Conservation (phyloP, 2,113 vertebrate species). For the Rhizomys pruinosus region DNA sequence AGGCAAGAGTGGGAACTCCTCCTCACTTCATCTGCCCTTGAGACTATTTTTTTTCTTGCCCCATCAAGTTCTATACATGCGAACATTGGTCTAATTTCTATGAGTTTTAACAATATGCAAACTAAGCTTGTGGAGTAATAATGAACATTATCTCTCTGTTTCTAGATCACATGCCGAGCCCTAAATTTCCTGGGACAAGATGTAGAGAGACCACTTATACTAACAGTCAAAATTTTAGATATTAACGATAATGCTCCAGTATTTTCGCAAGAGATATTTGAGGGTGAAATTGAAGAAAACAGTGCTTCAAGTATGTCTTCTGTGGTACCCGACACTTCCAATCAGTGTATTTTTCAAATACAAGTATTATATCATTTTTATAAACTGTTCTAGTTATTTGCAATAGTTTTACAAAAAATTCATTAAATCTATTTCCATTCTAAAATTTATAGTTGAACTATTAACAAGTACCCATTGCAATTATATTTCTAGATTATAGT, state of each 20-base stretch:
- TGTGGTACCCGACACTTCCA: background rate
- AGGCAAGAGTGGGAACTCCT: background rate
- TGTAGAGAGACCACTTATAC: constrained; percentile 85
- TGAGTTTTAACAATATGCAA: background rate
- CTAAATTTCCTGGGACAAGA: constrained; percentile 78
- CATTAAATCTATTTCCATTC: background rate
- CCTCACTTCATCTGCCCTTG: background rate
- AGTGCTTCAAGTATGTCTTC: constrained; percentile 87
- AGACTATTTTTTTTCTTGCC: constrained; percentile 2
- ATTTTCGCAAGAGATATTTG: constrained; percentile 84
- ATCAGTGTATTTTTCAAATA: background rate
- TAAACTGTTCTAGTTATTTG: constrained; percentile 19
- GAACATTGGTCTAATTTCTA: background rate
- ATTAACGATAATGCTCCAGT: constrained; percentile 89
- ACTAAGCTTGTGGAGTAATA: background rate
- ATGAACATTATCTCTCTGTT: constrained; percentile 62
- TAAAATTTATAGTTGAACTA: background rate
- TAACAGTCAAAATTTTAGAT: constrained; percentile 88
- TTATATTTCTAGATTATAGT: background rate
- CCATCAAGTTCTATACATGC: background rate
- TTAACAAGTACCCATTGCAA: background rate
- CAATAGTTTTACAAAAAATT: constrained; percentile 5
- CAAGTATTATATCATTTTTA: background rate
- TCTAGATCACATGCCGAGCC: constrained; percentile 86
- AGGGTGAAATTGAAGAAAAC: constrained; percentile 87